A percentile compares a stretch with the other conserved stretches of the same genome.
Evolutionary conservation across 2,113 vertebrate genomes (phyloP).

Genomic region (Cryptoleucopteryx plumbea): DNA sequence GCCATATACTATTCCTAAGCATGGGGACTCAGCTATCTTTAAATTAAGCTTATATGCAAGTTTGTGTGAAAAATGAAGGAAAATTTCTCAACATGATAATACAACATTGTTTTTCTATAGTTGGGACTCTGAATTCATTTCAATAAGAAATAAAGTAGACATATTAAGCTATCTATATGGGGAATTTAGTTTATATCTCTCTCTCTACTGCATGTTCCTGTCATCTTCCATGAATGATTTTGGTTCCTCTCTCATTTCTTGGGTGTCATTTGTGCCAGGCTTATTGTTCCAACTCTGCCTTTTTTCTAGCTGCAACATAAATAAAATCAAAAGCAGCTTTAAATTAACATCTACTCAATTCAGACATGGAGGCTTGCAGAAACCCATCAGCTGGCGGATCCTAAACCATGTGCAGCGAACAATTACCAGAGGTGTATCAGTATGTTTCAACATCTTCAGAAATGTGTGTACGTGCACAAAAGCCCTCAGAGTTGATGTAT

Average conservation of each 20-base stretch:
- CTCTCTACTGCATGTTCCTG: background rate
- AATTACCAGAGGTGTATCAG: background rate
- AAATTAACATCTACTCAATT: background rate
- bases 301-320: background rate
- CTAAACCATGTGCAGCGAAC: background rate
- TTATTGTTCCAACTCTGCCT: background rate
- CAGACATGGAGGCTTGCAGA: background rate
- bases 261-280: background rate
- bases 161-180: background rate
- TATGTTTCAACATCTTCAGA: background rate
- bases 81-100: background rate
- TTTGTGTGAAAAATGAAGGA: background rate
- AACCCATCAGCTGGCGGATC: background rate
- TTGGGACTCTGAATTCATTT: background rate
- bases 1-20: background rate
- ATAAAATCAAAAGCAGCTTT: background rate
- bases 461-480: background rate
- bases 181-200: background rate
- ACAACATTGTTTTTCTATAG: background rate
- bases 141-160: background rate
- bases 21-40: rapidly evolving
- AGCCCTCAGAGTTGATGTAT: background rate
- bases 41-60: background rate
- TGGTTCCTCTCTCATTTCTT: background rate
- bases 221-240: background rate